Conservation (phyloP, 2,113 vertebrate genomes). For the Nansenia antarctica region DNA sequence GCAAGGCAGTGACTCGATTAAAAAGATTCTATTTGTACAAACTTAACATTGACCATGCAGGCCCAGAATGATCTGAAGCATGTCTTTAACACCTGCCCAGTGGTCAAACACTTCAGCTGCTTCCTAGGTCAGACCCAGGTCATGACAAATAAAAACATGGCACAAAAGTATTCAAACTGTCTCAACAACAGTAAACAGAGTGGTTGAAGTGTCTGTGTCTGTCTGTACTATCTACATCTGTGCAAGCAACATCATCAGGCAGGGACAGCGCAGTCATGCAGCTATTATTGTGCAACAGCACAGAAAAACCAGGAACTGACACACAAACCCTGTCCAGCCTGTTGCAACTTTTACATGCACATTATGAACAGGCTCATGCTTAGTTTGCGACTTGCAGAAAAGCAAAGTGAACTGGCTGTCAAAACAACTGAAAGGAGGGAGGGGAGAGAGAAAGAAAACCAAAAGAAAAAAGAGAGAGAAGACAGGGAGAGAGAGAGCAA, state of each 20-base stretch:
- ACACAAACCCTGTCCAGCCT: not conserved
- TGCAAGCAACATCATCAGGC: not conserved
- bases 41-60: no score
- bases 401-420: conserved; percentile 15
- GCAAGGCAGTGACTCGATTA: no score
- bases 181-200: not conserved
- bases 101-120: not conserved
- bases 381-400: no score
- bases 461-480: not conserved
- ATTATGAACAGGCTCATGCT: no score
- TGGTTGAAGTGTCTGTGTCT: not conserved
- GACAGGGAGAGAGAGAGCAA: conserved; percentile 1
- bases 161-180: not conserved
- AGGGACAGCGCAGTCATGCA: not conserved
- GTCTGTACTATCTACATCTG: not conserved
- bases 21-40: no score
- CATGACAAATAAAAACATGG: not conserved
- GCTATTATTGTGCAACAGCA: not conserved
- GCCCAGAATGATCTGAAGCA: no score
- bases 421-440: conserved; percentile 5
- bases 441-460: not conserved
- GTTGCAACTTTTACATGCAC: not conserved
- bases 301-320: not conserved
- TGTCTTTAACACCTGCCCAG: no score
- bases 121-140: not conserved